Evolutionary conservation across 2,888 invertebrate genomes (phyloP).

Genomic region (Caenorhabditis doughertyi): DNA sequence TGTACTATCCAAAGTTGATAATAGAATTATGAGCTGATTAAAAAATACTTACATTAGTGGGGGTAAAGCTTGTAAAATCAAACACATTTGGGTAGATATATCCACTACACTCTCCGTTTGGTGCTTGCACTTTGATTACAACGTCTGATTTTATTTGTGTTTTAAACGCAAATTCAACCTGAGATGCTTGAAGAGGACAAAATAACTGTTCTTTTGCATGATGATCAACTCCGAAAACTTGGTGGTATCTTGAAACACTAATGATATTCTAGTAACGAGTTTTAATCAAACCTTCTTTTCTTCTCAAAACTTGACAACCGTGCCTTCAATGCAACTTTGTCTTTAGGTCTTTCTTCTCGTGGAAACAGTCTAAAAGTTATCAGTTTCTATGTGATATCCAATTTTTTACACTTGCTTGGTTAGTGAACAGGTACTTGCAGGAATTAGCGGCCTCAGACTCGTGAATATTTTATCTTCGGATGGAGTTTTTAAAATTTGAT

Average conservation of each 20-base stretch:
- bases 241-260: slow-evolving; percentile 51
- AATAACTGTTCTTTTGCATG: slow-evolving; percentile 69
- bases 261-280: neutral
- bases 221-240: slow-evolving; percentile 63
- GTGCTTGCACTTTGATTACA: slow-evolving; percentile 66
- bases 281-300: slow-evolving; percentile 50
- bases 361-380: slow-evolving; percentile 54
- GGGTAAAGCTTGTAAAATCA: slow-evolving; percentile 55
- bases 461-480: slow-evolving; percentile 60
- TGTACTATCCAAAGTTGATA: no score
- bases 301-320: slow-evolving; percentile 64
- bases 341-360: slow-evolving; percentile 55
- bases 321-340: slow-evolving; percentile 37
- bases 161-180: slow-evolving; percentile 65
- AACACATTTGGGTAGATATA: slow-evolving; percentile 60
- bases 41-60: slow-evolving; percentile 62
- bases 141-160: slow-evolving; percentile 57
- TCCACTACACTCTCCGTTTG: slow-evolving; percentile 68
- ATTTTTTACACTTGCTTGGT: slow-evolving; percentile 29
- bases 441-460: slow-evolving; percentile 21
- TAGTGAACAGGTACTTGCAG: slow-evolving; percentile 33
- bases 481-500: slow-evolving; percentile 15
- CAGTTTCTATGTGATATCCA: neutral
- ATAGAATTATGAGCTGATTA: no score
- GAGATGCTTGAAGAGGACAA: slow-evolving; percentile 71